phyloP scores from a whole-genome alignment of 2,888 invertebrate genomes.

The Zelleria hepariella region DNA sequence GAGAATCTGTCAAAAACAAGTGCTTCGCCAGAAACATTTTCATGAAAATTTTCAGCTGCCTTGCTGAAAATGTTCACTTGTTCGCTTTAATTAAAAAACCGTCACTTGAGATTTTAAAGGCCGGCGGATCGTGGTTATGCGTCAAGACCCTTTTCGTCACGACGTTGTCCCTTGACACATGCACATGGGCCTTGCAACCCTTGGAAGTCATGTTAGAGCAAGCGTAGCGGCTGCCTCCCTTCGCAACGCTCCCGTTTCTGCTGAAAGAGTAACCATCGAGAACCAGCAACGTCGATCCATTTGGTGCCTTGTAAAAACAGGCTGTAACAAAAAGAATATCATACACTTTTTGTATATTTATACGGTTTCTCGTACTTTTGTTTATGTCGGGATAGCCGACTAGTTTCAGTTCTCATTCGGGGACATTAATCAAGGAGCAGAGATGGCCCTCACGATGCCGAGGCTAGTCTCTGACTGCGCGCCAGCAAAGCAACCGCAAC shows the following conservation, averaged over 20 bases:
- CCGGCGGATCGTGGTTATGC: slow-evolving; percentile 5
- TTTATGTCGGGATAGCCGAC: too few species aligned
- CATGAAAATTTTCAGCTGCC: neutral
- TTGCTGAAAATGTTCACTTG: neutral
- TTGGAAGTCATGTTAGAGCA: slow-evolving; percentile 22
- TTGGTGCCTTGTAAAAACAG: slow-evolving; percentile 8
- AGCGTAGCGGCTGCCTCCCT: slow-evolving; percentile 19
- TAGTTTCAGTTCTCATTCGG: too few species aligned
- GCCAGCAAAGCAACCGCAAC: too few species aligned
- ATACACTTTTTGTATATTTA: slow-evolving; percentile 20
- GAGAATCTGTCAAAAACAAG: neutral
- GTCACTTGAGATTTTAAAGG: neutral
- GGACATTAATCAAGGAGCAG: too few species aligned
- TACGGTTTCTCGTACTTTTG: too few species aligned
- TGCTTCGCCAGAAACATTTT: neutral
- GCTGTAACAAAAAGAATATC: neutral
- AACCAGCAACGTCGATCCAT: slow-evolving; percentile 18
- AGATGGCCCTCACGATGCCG: too few species aligned
- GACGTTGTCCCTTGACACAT: slow-evolving; percentile 15
- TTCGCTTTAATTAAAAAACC: neutral
- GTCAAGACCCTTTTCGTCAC: slow-evolving; percentile 7
- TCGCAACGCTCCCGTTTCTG: slow-evolving; percentile 9
- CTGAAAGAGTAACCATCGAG: slow-evolving; percentile 22
- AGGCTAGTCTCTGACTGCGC: too few species aligned
- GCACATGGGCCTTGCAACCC: slow-evolving; percentile 21